phyloP scores from a whole-genome alignment of 2,113 vertebrate genomes.

The Ifrita kowaldi region DNA sequence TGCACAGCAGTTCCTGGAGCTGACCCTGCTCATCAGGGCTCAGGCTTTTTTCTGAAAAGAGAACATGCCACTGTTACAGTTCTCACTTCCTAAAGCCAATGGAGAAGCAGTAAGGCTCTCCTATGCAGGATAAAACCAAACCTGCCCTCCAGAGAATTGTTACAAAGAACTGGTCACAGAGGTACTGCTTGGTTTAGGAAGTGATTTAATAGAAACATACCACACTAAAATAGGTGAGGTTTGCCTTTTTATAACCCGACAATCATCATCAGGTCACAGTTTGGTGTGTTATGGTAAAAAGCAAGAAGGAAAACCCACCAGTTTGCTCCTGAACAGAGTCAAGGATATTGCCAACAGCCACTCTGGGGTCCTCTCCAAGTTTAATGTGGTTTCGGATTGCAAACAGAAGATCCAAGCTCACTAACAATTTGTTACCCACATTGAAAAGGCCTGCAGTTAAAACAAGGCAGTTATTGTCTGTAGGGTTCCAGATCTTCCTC shows the following conservation, averaged over 20 bases:
- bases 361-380: slow-evolving; percentile 84
- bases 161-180: neutral
- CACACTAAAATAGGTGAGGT: neutral
- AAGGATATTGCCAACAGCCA: slow-evolving; percentile 74
- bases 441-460: slow-evolving; percentile 90
- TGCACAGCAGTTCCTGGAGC: slow-evolving; percentile 88
- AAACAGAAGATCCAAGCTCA: slow-evolving; percentile 92
- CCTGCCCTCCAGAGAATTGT: neutral
- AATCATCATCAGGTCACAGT: neutral
- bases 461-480: neutral
- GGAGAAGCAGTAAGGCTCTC: neutral
- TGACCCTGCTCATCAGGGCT: slow-evolving; percentile 75
- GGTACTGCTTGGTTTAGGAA: neutral
- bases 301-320: slow-evolving; percentile 63
- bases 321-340: slow-evolving; percentile 83
- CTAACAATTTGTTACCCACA: slow-evolving; percentile 89
- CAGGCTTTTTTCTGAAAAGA: slow-evolving; percentile 79
- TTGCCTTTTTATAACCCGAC: neutral
- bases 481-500: neutral
- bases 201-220: neutral
- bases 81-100: neutral
- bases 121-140: neutral
- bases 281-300: neutral
- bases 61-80: neutral
- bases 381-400: slow-evolving; percentile 86